Base-by-base conservation (phyloP, 2,113 vertebrate genomes). In the Gambusia holbrooki region DNA sequence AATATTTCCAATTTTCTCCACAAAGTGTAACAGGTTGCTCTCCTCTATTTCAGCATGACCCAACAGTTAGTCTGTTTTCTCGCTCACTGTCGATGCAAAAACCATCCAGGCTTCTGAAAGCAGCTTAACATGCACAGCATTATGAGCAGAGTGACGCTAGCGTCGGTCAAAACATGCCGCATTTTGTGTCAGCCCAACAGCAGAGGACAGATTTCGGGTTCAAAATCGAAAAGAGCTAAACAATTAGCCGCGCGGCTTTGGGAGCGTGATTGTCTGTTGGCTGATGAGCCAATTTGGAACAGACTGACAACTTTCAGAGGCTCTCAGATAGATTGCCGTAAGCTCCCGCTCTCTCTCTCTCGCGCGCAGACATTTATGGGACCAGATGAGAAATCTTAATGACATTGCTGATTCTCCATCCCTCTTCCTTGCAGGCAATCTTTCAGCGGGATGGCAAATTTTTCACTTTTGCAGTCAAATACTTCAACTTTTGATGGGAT, bases 111-210 rank as follows among this genome's bases (percentile, higher is more conserved):
- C 45, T 71, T 4, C 12, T 11, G 37, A 11, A 62, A 30, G 64
- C 33, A 73, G 79, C 35, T 6, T 37, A 69, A 66, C 37, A 60
- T 42, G 37, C 51, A 54, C 40, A 83, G 42, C 11, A 29, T 37
- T 5, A 72, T 62, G 54, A 73, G 78, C n/a, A 66, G n/a, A 73
- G 78, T 69, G 62, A 33, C 22, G 42, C 73, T 62, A 73, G 12
- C 45, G 48, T 0, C 61, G 30, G 61, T 42, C 8, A 62, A 45
- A 37, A 32, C 30, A 40, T 42, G 45, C 60, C 40, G 12, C 63
- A 65, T 62, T 72, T 42, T 4, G 29, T 5, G 22, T 58, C 4
- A 25, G 25, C 22, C 61, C 30, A 2, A 32, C 60, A 5, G 7
- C 22, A 22, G 8, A 27, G 62, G 45, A 48, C 10, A 6, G 30